A percentile compares a stretch with the other conserved stretches of the same genome.
phyloP scores from a whole-genome alignment of 2,888 invertebrate species.

The Pinctada fucata region DNA sequence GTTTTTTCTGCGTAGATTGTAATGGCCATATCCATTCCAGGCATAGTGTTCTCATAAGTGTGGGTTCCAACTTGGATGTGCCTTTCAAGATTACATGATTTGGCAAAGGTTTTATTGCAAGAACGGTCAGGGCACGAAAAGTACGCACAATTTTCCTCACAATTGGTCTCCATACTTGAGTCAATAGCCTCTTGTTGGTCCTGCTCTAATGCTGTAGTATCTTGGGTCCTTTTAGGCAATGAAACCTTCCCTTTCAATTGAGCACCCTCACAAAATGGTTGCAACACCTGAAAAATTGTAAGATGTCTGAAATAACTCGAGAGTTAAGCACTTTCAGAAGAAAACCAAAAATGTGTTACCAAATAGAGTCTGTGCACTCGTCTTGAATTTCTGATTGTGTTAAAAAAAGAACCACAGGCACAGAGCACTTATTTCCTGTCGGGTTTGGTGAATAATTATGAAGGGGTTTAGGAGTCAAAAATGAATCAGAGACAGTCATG shows the following conservation, averaged over 20 bases:
- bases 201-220: not conserved
- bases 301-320: too few species aligned
- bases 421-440: too few species aligned
- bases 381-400: too few species aligned
- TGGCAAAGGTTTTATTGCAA: constrained; percentile 2
- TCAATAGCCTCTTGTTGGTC: not conserved
- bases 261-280: not conserved
- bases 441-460: too few species aligned
- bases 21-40: not conserved
- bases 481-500: too few species aligned
- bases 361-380: too few species aligned
- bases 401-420: too few species aligned
- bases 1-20: not conserved
- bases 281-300: constrained; percentile 1
- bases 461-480: too few species aligned
- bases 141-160: not conserved
- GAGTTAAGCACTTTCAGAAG: too few species aligned
- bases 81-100: constrained; percentile 9
- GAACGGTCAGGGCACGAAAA: constrained; percentile 2
- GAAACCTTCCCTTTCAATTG: not conserved
- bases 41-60: not conserved
- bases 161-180: not conserved
- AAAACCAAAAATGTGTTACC: too few species aligned
- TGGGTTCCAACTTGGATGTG: not conserved
- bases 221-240: not conserved